A percentile compares a stretch with the other conserved stretches of the same genome.
phyloP scores from a whole-genome alignment of 2,113 vertebrate species.

The Brevimyrus niger region DNA sequence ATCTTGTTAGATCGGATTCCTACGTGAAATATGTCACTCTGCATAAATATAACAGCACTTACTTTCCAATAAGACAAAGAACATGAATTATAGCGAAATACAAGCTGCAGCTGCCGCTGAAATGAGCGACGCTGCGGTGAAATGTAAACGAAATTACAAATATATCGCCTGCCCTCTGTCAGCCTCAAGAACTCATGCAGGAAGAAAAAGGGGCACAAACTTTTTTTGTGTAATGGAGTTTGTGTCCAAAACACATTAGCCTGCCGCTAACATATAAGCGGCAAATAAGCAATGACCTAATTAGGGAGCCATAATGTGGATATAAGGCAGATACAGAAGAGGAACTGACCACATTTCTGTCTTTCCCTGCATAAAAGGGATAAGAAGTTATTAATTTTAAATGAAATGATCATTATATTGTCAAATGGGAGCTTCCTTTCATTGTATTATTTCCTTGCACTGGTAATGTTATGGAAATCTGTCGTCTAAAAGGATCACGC shows the following conservation, averaged over 20 bases:
- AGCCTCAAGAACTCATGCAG: neutral
- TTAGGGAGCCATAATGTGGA: neutral
- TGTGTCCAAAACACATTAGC: neutral
- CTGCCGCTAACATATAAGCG: neutral
- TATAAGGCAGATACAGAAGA: neutral
- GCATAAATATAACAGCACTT: neutral
- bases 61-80: neutral
- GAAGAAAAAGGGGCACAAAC: neutral
- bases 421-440: neutral
- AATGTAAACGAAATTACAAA: neutral
- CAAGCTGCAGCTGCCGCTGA: neutral
- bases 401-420: neutral
- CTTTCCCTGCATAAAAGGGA: neutral
- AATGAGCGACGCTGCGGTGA: neutral
- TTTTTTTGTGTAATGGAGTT: neutral
- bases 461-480: neutral
- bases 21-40: neutral
- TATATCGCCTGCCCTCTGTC: neutral
- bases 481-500: neutral
- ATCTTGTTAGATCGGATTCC: neutral
- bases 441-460: neutral
- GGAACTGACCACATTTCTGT: neutral
- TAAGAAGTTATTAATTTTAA: neutral
- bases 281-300: neutral
- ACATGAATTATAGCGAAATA: neutral